phyloP scores from a whole-genome alignment of 2,888 invertebrate genomes.

The Xylocampa areola region DNA sequence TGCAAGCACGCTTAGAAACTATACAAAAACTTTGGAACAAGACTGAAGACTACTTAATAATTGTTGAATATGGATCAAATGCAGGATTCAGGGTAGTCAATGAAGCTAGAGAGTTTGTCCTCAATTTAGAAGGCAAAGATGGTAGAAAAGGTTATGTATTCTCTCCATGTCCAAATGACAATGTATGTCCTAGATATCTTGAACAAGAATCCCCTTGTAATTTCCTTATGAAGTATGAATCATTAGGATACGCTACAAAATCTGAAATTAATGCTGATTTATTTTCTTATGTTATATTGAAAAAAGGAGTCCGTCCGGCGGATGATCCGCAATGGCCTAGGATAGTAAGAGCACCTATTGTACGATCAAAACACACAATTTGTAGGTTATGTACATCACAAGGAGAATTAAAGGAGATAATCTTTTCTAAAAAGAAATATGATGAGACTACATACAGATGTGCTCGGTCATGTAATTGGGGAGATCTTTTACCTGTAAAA shows the following conservation, averaged over 20 bases:
- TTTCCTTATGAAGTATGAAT: conserved; percentile 91
- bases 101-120: conserved; percentile 95
- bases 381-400: conserved; percentile 94
- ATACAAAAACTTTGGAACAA: conserved; percentile 96
- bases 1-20: conserved; percentile 91
- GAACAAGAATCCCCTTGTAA: conserved; percentile 93
- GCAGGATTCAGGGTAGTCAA: conserved; percentile 95
- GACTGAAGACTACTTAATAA: conserved; percentile 94
- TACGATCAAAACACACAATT: conserved; percentile 92
- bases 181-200: conserved; percentile 92
- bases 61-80: conserved; percentile 95
- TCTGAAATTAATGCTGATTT: conserved; percentile 86
- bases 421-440: conserved; percentile 93
- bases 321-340: conserved; percentile 93
- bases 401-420: conserved; percentile 93
- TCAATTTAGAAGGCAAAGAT: conserved; percentile 84
- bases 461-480: conserved; percentile 93
- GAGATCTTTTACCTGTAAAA: conserved; percentile 93
- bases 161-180: conserved; percentile 96
- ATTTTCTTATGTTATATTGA: conserved; percentile 95
- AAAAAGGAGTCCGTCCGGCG: conserved; percentile 91
- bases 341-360: conserved; percentile 92
- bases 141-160: conserved; percentile 90
- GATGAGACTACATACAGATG: conserved; percentile 94
- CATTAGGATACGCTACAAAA: conserved; percentile 86